A percentile compares a stretch with the other conserved stretches of the same genome.
These are phyloP conservation scores for Resseliella maxima DNA, from an alignment of 2,888 invertebrate species.

Conservation along the genomic window DNA sequence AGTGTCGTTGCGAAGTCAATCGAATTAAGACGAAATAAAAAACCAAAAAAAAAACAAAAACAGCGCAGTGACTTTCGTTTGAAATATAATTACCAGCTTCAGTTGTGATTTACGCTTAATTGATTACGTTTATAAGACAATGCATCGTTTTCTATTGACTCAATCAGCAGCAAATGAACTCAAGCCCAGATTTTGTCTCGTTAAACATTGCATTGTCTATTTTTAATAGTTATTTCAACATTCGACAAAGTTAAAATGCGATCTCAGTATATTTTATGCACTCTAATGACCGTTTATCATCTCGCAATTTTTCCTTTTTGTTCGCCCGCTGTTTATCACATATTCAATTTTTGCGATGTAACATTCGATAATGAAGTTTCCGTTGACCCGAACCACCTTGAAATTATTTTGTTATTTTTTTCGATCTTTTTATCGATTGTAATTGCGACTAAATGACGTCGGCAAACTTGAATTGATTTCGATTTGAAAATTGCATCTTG, in stretches of 20 bases:
- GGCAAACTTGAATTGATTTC: not conserved
- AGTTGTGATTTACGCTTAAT: constrained; percentile 45
- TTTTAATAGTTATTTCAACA: not conserved
- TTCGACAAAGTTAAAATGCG: not conserved
- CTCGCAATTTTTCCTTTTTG: not conserved
- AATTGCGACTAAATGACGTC: constrained; percentile 35
- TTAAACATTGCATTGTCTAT: not conserved
- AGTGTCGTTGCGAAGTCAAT: constrained; percentile 18
- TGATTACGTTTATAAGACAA: constrained; percentile 1
- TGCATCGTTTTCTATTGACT: constrained; percentile 11
- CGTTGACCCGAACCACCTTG: constrained; percentile 41
- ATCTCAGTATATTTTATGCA: not conserved
- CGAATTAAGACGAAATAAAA: not conserved
- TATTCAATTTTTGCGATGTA: not conserved
- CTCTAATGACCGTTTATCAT: constrained; percentile 35
- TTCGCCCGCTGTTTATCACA: not conserved
- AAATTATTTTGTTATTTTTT: not conserved
- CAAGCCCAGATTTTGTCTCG: not conserved
- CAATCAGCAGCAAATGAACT: constrained; percentile 8
- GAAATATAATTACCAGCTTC: not conserved
- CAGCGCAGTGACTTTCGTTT: not conserved
- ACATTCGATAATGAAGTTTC: not conserved
- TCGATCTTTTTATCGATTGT: not conserved
- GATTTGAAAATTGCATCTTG: constrained; percentile 38
- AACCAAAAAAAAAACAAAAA: not conserved